Base-by-base conservation (phyloP, 2,797 vertebrate species). In the Vipera latastei region DNA sequence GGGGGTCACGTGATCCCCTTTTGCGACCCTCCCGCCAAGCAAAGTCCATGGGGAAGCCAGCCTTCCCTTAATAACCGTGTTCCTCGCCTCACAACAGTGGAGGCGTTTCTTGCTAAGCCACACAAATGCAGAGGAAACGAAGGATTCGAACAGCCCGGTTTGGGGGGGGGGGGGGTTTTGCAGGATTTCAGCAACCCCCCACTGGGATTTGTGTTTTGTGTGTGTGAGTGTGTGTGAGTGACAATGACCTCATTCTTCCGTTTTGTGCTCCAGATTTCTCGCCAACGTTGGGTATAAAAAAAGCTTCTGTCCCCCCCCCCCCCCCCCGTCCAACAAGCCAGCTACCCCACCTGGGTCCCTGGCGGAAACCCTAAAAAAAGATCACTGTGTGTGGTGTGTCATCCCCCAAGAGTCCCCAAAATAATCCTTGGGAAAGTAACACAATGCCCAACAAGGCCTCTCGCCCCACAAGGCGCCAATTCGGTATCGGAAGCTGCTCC, bases 341-440 rank as follows among this genome's bases (percentile, higher is more conserved):
- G 20, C 48, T 20, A 26, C 26, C 26, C 16, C 57, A 38, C 38
- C 87, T 44, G 20, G 65, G 11, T 89, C 65, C 60, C 12, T 60
- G 7, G n/a, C 87, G 85, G 85, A 26, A 28, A 12, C n/a, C 25
- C 57, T 78, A 53, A 61, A 91, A 92, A n/a, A 91, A 44, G 22
- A 32, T 44, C 9, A 26, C 11, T 38, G 1, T 38, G 38, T 38
- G 38, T 65, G 5, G 5, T 53, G 90, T 16, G 63, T 88, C 92
- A 89, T 91, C 32, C n/a, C 5, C 4, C 32, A n/a, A 26, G 38
- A 61, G 38, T 63, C 86, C 48, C 92, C 88, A 89, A 93, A 93
- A 93, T 93, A 93, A 93, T 83, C 90, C 63, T 65, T 88, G 89
- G 89, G 90, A 91, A 44, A 91, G 44, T 55, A 90, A 61, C n/a